Evolutionary conservation across 2,797 vertebrate genomes (phyloP).

Genomic region (Pseudochromis fuscus): DNA sequence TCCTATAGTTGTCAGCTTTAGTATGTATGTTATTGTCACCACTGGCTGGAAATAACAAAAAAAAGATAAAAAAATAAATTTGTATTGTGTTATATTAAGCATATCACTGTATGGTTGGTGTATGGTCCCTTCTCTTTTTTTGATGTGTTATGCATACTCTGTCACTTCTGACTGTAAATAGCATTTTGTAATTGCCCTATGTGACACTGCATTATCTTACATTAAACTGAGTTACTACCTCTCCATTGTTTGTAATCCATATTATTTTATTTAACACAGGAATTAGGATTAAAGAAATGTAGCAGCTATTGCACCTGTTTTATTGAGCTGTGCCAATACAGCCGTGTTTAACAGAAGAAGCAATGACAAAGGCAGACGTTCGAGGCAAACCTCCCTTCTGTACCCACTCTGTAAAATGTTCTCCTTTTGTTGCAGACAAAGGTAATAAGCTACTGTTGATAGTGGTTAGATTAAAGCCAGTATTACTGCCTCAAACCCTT

Average conservation of each 20-base stretch:
- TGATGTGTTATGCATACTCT: neutral
- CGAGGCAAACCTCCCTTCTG: constrained; percentile 2
- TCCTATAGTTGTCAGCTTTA: constrained; percentile 23
- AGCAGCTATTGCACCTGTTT: neutral
- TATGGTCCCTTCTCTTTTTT: neutral
- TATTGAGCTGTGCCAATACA: neutral
- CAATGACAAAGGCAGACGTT: constrained; percentile 10
- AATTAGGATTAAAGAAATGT: neutral
- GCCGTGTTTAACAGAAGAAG: neutral
- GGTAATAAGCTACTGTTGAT: constrained; percentile 49
- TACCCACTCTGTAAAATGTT: constrained; percentile 28
- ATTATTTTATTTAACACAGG: constrained; percentile 4
- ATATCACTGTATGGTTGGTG: too few species aligned
- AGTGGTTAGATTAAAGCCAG: constrained; percentile 54
- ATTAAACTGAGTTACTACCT: neutral
- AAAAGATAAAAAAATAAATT: too few species aligned
- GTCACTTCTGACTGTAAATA: constrained; percentile 1
- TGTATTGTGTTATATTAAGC: too few species aligned
- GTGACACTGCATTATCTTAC: neutral
- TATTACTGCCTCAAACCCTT: constrained; percentile 51
- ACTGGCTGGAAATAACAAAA: neutral
- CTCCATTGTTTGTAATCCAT: neutral
- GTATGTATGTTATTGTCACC: neutral
- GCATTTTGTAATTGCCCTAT: neutral
- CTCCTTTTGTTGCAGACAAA: constrained; percentile 50